Base-by-base conservation (phyloP, 2,888 invertebrate genomes). In the Aphidoletes aphidimyza region DNA sequence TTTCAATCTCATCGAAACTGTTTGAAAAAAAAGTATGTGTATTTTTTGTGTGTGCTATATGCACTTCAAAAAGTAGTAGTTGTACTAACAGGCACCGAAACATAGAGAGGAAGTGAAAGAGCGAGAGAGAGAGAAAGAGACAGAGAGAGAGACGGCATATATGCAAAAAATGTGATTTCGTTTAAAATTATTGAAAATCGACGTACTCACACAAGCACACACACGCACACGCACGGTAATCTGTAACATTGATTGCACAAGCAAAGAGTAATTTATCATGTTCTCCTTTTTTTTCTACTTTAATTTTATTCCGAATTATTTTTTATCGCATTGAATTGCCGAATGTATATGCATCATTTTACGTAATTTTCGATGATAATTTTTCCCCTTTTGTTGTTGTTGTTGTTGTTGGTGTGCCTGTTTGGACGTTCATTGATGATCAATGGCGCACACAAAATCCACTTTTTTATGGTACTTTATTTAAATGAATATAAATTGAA, bases 401-500 rank as follows among this genome's bases (percentile, higher is more conserved):
- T n/a, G 2, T 54, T n/a, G 3, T n/a, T 14, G n/a, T 22, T 3
- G 5, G 22, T 54, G n/a, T 54, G 22, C 22, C 22, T 54, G 22
- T 54, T n/a, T 54, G 54, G 2, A 3, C 22, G n/a, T 54, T 30
- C 69, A 69, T 69, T 69, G 69, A 69, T 30, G 69, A 69, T 69
- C 69, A 69, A 69, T 69, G 34, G 34, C 34, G 30, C 30, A 34
- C 26, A 69, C 1, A 26, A 69, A 69, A 69, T 69, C 69, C 69
- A 69, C 54, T 69, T 69, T 69, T 69, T 69, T 69, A 0, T 69
- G 30, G 14, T 69, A 69, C 69, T 69, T 69, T 69, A 69, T 69
- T 69, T 34, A 69, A 69, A 69, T 69, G 69, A 69, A 69, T 69
- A 69, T 69, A 69, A 69, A 69, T 69, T 69, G 69, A 26, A 69